Evolutionary conservation across 2,113 vertebrate species (phyloP), one percentile per base, ranked within the genome.

Genomic region (Clarias batrachus): DNA sequence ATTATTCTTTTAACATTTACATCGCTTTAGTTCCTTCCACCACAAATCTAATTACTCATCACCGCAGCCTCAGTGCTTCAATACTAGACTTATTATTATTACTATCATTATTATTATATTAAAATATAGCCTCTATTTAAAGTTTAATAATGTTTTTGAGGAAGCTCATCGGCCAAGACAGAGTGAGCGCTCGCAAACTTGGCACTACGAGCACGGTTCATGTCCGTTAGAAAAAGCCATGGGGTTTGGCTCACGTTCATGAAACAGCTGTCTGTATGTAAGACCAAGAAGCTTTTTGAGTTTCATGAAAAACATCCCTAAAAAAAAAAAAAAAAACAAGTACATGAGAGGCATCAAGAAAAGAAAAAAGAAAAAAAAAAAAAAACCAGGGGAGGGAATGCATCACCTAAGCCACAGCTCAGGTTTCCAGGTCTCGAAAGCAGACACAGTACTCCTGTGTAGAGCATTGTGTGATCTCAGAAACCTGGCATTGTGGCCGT

Each of bases 381-480:
- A 54, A 1, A 14, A 56, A 54, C 27, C 11, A n/a, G 77, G 60
- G 56, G 82, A 65, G 48, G 57, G 63, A 48, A 25, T 41, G 27
- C 81, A 76, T 81, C 23, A 79, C 48, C 70, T 4, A 27, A 48
- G 8, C 57, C 4, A 1, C 3, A 21, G 68, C 73, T 89, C 88
- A 54, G 74, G 88, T 91, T 91, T 73, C 88, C 70, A 57, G 54
- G 14, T 68, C 89, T 83, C n/a, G 4, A 13, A 59, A 48, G 48
- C 14, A 14, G 13, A 87, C 83, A 89, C 77, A 85, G 80, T 62
- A 82, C 12, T 57, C 62, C 77, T 86, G 81, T 85, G 62, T 89
- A 63, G 54, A 60, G 73, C 25, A 33, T 21, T 37, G 85, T 82
- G 88, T 86, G 88, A 89, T 70, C 85, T 83, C 82, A 87, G 88